phyloP scores from a whole-genome alignment of 2,888 invertebrate genomes.

The Reticulitermes lucifugus region DNA sequence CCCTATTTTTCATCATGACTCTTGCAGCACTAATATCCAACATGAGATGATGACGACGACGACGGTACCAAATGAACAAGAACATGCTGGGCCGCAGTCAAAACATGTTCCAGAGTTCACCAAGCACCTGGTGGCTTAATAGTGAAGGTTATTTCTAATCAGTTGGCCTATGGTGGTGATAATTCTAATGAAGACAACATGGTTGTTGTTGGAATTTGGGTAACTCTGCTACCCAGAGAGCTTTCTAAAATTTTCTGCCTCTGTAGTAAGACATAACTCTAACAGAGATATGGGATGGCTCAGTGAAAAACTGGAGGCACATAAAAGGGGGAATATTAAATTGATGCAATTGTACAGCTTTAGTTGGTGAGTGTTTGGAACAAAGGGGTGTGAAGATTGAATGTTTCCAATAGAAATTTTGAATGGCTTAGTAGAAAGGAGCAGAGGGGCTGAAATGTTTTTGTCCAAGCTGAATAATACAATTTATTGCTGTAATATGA shows the following conservation, averaged over 20 bases:
- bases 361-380: no score
- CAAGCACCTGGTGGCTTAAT: slow-evolving; percentile 37
- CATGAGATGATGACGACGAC: slow-evolving; percentile 49
- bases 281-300: not conserved
- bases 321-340: no score
- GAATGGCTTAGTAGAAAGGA: not conserved
- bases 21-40: slow-evolving; percentile 37
- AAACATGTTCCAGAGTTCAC: slow-evolving; percentile 28
- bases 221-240: not conserved
- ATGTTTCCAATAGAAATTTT: not conserved
- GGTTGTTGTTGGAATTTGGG: not conserved
- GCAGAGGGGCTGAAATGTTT: not conserved
- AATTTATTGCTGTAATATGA: slow-evolving; percentile 12
- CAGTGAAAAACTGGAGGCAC: no score
- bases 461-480: slow-evolving; percentile 13
- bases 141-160: slow-evolving; percentile 43
- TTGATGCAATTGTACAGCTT: no score
- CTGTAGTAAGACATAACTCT: not conserved
- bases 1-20: slow-evolving; percentile 39
- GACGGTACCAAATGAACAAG: slow-evolving; percentile 1
- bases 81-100: slow-evolving; percentile 14
- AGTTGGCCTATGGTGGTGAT: not conserved
- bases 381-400: not conserved
- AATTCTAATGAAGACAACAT: slow-evolving; percentile 7
- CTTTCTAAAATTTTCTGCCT: not conserved